Conservation (phyloP, 2,113 vertebrate species). For the Rattus rattus region DNA sequence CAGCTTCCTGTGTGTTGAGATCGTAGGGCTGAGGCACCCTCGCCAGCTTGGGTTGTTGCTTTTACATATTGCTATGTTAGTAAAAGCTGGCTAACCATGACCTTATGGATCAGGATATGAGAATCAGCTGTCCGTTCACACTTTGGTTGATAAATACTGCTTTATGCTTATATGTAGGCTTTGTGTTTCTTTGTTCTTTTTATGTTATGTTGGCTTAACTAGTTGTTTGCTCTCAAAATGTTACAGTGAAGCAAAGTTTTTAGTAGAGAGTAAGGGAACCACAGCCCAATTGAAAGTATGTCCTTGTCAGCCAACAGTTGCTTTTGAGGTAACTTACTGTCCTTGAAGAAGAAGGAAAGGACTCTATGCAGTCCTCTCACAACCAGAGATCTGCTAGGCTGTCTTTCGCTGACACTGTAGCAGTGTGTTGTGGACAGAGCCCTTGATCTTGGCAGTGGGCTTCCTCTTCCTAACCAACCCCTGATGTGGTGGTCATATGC, state of each 20-base stretch:
- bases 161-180: background rate
- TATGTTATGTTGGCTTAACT: background rate
- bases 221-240: constrained; percentile 33
- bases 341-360: constrained; percentile 6
- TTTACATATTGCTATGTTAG: background rate
- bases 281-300: background rate
- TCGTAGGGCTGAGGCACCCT: background rate
- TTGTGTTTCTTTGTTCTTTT: background rate
- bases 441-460: constrained; percentile 8
- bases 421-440: background rate
- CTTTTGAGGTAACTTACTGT: constrained; percentile 14
- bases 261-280: background rate
- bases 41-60: background rate
- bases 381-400: background rate
- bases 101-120: background rate
- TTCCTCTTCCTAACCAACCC: background rate
- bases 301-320: background rate
- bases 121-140: background rate
- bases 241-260: background rate
- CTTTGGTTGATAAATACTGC: background rate
- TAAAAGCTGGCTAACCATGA: background rate
- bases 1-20: background rate
- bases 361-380: background rate
- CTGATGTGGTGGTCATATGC: background rate
- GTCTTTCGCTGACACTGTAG: background rate